Percentiles rank a stretch among this genome's conserved stretches.
phyloP scores from a whole-genome alignment of 2,113 vertebrate species.

The Mus musculus region GRCm39 chr3:103468501-103469000 shows the following conservation, averaged over 20 bases:
- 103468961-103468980: not conserved
- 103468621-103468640: no score
- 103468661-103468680: not conserved
- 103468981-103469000: not conserved
- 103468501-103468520: not conserved
- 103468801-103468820: not conserved
- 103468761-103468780: not conserved
- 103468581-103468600: not conserved
- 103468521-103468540: not conserved
- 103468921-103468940: not conserved
- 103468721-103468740: not conserved
- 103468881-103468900: not conserved
- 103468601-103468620: no score
- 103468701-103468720: not conserved
- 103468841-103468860: not conserved
- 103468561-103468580: not conserved
- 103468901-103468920: not conserved
- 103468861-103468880: not conserved
- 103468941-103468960: not conserved
- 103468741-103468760: not conserved
- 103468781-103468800: no score
- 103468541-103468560: not conserved
- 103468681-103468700: not conserved
- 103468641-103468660: not conserved
- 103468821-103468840: not conserved